Evolutionary conservation across 2,888 invertebrate genomes (phyloP), one percentile per base, ranked within the genome.

Genomic region (Scrobipalpa costella): DNA sequence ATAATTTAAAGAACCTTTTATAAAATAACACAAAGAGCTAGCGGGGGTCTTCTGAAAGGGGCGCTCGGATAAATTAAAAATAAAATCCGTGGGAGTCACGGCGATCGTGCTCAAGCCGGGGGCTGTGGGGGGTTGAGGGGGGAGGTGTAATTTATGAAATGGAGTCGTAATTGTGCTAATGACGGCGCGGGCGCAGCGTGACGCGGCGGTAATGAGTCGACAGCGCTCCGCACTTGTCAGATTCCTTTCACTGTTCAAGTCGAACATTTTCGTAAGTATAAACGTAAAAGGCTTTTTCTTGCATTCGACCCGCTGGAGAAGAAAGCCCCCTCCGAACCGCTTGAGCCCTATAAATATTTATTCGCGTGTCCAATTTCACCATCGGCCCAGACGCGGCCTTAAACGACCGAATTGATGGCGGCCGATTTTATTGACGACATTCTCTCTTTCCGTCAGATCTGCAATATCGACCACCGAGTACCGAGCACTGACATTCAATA

Each of bases 301-400:
- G 13, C 5, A 7, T 5, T 15, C 27, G 33, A 34, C 34, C 8
- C 57, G 57, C 57, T 13, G 34, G 33, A 50, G 13, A 52, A 19
- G 40, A 62, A 62, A 50, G 50, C n/a, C 27, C 50, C 62, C 15
- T 7, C 34, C 52, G 62, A 7, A 52, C 52, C 62, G 38, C 40
- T 34, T 19, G 21, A 11, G 49, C 33, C 60, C 47, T 21, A 52
- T 61, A 52, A 55, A 62, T 62, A 55, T 62, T 62, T 55, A 62
- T 62, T 62, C 40, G 50, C 62, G 62, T 62, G 62, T 62, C 52
- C 62, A 55, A 55, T 62, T 62, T 55, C 50, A 27, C 61, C 61
- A 19, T 50, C 19, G 47, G 8, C 60, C 15, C 5, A 19, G 60
- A 8, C 50, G 50, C 49, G 50, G 7, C 17, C 44, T 44, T 27